phyloP scores from a whole-genome alignment of 2,888 invertebrate genomes.

The Altica lythri region DNA sequence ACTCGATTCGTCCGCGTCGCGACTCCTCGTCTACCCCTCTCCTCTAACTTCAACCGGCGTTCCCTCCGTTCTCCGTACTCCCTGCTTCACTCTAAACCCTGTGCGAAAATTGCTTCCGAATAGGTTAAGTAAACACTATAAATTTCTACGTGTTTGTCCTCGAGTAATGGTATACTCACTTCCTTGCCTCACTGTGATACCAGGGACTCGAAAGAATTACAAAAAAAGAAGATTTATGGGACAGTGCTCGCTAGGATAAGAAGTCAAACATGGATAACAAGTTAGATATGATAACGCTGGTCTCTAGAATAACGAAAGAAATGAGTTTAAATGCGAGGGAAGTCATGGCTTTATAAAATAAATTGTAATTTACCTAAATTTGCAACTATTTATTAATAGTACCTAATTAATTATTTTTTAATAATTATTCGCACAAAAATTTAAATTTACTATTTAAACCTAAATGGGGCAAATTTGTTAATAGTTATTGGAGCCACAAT shows the following conservation, averaged over 20 bases:
- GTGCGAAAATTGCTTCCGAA: slow-evolving; percentile 42
- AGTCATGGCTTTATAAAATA: too few species aligned
- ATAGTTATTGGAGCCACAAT: background rate
- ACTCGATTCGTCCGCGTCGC: slow-evolving; percentile 31
- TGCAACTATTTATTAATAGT: too few species aligned
- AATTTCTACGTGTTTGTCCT: slow-evolving; percentile 36
- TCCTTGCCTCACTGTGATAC: slow-evolving; percentile 19
- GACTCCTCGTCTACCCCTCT: slow-evolving; percentile 3
- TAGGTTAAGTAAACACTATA: slow-evolving; percentile 44
- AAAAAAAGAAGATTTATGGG: too few species aligned
- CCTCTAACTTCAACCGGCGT: background rate
- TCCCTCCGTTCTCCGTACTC: background rate
- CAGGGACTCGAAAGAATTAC: background rate
- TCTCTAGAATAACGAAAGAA: too few species aligned
- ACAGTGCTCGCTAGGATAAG: too few species aligned
- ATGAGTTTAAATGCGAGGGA: too few species aligned
- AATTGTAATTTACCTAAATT: too few species aligned
- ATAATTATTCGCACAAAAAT: too few species aligned
- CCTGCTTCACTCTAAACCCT: slow-evolving; percentile 25
- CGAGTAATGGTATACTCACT: slow-evolving; percentile 25
- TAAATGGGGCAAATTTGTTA: background rate
- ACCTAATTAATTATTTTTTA: too few species aligned
- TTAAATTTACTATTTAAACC: background rate
- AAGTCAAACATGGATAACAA: too few species aligned
- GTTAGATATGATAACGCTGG: too few species aligned